Conservation (phyloP, 2,888 invertebrate species). For the Zaprionus obscuricornis region DNA sequence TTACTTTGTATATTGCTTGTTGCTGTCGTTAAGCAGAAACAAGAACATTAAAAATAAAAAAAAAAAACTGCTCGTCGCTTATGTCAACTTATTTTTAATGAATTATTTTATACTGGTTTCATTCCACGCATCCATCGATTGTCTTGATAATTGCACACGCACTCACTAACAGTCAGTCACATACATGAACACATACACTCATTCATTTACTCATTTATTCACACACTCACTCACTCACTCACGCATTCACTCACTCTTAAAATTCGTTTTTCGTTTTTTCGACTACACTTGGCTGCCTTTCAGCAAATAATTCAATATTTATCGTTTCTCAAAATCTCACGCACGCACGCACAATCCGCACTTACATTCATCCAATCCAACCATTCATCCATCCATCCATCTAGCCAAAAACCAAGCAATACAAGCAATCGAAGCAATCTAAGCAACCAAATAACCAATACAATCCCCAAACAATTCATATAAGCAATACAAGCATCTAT, state of each 20-base stretch:
- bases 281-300: constrained; percentile 33
- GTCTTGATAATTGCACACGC: constrained; percentile 9
- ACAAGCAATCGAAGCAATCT: too few relatives aligned
- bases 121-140: constrained; percentile 11
- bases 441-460: too few relatives aligned
- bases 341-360: constrained; percentile 45
- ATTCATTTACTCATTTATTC: constrained; percentile 1
- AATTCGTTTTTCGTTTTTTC: too few relatives aligned
- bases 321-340: constrained; percentile 42
- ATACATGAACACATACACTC: background rate
- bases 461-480: too few relatives aligned
- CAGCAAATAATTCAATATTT: constrained; percentile 50
- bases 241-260: too few relatives aligned
- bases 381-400: constrained; percentile 1
- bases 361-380: background rate
- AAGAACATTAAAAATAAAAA: too few relatives aligned
- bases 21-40: too few relatives aligned
- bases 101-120: constrained; percentile 16
- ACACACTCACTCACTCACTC: background rate
- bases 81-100: constrained; percentile 7
- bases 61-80: too few relatives aligned
- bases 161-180: background rate
- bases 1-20: too few relatives aligned
- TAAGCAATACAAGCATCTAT: background rate
- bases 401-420: too few relatives aligned